Evolutionary conservation across 64 coral and sea anemone genomes (phyloP), one percentile per base, ranked within the genome.

Genomic region (Trachythela sp.): DNA sequence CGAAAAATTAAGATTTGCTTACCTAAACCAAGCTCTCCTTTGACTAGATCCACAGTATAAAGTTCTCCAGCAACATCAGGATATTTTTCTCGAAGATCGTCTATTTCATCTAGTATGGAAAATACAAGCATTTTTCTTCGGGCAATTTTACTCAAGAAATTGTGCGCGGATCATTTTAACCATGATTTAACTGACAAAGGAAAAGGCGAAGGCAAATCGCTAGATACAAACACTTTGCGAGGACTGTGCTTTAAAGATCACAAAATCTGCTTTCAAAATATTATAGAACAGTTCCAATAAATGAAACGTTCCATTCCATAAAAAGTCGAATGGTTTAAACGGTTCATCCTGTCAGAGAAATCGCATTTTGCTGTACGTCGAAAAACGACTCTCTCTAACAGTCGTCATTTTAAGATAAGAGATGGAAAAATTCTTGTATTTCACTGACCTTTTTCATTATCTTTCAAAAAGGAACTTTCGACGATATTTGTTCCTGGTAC

Each of bases 1-100:
- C n/a, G n/a, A n/a, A n/a, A n/a, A n/a, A n/a, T 45, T 45, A 4
- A 6, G 42, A 45, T 4, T 45, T 45, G 4, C 93, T 94, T 88
- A 94, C 93, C 93, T 83, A 94, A 86, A 51, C 93, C 93, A 38
- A 89, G 85, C 39, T 68, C 85, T 15, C 93, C 93, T 86, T 91
- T 94, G 8, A 60, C 40, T 0, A 94, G 86, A 60, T 91, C 70
- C 2, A 91, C 89, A 22, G 90, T 75, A 26, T 91, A 80, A 20
- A 90, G 75, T 9, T 94, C 89, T 0, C 93, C 93, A 6, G 93
- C 90, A 32, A 94, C 86, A 59, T 94, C 93, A 17, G 93, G 93
- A 43, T 94, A 94, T 43, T 94, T 94, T 22, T 84, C 88, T 37
- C 45, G 87, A 0, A 94, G 45, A 58, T 88, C 76, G 9, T 89